Base-by-base conservation (phyloP, 2,888 invertebrate species). In the Chrysolina haemoptera region DNA sequence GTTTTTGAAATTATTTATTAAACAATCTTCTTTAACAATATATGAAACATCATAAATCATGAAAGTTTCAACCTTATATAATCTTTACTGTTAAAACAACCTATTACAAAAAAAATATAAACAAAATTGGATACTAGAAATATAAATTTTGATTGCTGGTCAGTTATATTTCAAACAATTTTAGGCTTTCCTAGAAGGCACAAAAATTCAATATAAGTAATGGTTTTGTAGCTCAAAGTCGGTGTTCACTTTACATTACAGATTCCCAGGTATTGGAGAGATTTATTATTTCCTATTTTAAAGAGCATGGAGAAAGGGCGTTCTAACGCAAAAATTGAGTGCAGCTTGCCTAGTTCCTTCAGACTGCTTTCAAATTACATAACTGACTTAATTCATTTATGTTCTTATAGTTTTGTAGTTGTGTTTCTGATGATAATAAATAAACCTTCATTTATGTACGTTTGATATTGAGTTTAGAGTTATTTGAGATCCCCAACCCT, bases 201-300 rank as follows among this genome's bases (percentile, higher is more conserved):
- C 48, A 18, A 53, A 53, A 20, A 53, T 16, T 53, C 53, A 20
- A 20, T 53, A 53, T 53, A 53, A 53, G 18, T 53, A 18, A 53
- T 22, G 53, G 53, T 53, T 53, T 53, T 20, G 20, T 20, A 11
- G 4, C 18, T 20, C 18, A 5, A 53, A 20, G 53, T 20, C 53
- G 12, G 53, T 53, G 18, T 53, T 53, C 11, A 20, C 20, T 53
- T 18, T 20, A 12, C 20, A 53, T 53, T 20, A 22, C 53, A 22
- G 20, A 53, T 53, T 53, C 11, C 11, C 20, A 53, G 53, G 20
- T 53, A 20, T 53, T 18, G 20, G 16, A 48, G 48, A 16, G 35
- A 35, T 35, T 35, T 35, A 35, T 35, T 35, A 35, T 35, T 35
- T 8, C 35, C 6, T 8, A 48, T 48, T 48, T n/a, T n/a, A 10